Percentiles rank a stretch among this genome's conserved stretches.
Evolutionary conservation across 2,888 invertebrate genomes (phyloP).

Genomic region (Lathronympha strigana): DNA sequence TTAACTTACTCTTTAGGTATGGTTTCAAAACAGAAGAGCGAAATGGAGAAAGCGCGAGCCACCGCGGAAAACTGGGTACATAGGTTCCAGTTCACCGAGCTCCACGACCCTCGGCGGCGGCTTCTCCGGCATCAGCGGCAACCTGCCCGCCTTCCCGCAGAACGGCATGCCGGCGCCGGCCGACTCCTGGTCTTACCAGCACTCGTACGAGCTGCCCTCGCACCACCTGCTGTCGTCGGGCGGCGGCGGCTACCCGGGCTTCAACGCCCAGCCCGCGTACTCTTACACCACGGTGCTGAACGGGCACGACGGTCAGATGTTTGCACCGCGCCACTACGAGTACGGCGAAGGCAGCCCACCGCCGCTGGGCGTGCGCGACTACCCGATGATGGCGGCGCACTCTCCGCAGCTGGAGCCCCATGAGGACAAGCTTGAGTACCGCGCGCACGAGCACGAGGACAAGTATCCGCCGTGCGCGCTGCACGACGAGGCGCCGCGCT

Average conservation of each 20-base stretch:
- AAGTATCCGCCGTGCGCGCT: slow-evolving; percentile 78
- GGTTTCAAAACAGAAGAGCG: slow-evolving; percentile 96
- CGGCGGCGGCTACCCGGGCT: slow-evolving; percentile 86
- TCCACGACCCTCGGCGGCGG: slow-evolving; percentile 87
- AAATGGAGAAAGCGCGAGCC: slow-evolving; percentile 98
- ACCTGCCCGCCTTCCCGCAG: slow-evolving; percentile 83
- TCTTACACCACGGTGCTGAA: slow-evolving; percentile 88
- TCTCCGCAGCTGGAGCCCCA: slow-evolving; percentile 85
- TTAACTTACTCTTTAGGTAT: slow-evolving; percentile 79
- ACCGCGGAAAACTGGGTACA: slow-evolving; percentile 93
- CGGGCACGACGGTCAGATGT: slow-evolving; percentile 90
- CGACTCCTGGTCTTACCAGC: slow-evolving; percentile 92
- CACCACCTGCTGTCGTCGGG: slow-evolving; percentile 90
- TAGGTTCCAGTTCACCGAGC: slow-evolving; percentile 88
- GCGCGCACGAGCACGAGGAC: slow-evolving; percentile 75
- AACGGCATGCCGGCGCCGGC: slow-evolving; percentile 87
- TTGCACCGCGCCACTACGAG: slow-evolving; percentile 86
- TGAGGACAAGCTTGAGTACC: slow-evolving; percentile 76
- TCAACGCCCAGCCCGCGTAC: slow-evolving; percentile 84
- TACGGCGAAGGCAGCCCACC: slow-evolving; percentile 86
- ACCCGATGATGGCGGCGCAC: slow-evolving; percentile 86
- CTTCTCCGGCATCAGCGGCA: slow-evolving; percentile 78
- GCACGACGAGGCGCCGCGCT: slow-evolving; percentile 82
- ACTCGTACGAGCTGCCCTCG: slow-evolving; percentile 90
- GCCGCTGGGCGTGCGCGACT: slow-evolving; percentile 86